Conservation (phyloP, 2,797 vertebrate species). For the Somateria mollissima region DNA sequence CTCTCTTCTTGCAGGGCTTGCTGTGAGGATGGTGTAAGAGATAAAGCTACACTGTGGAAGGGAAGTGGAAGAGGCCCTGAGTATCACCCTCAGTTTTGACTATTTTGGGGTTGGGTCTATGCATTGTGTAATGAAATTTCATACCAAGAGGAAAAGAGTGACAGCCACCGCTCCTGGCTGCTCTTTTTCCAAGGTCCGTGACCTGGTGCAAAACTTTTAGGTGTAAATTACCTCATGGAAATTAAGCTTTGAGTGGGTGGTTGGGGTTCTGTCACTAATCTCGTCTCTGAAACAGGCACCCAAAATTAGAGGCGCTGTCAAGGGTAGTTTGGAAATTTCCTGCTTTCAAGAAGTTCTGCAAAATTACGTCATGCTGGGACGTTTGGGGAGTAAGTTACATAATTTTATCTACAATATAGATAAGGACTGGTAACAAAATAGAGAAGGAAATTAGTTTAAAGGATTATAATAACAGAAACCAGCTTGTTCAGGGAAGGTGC, state of each 20-base stretch:
- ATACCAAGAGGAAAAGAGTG: not conserved
- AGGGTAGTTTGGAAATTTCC: not conserved
- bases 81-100: rapidly evolving
- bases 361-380: not conserved
- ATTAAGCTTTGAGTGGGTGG: not conserved
- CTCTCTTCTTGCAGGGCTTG: not conserved
- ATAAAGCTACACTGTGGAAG: rapidly evolving
- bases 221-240: not conserved
- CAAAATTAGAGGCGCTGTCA: not conserved
- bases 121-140: not conserved
- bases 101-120: not conserved
- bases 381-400: not conserved
- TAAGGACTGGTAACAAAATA: not conserved
- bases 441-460: not conserved
- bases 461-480: not conserved
- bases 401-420: not conserved
- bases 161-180: not conserved
- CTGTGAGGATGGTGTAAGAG: not conserved
- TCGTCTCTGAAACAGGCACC: not conserved
- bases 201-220: not conserved
- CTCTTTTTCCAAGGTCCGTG: not conserved
- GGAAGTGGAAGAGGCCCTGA: not conserved
- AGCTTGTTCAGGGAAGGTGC: not conserved
- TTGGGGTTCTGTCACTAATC: not conserved
- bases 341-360: not conserved